Percentiles rank a stretch among this genome's conserved stretches.
Evolutionary conservation across 2,113 vertebrate species (phyloP).

Genomic region (Ellobius talpinus): DNA sequence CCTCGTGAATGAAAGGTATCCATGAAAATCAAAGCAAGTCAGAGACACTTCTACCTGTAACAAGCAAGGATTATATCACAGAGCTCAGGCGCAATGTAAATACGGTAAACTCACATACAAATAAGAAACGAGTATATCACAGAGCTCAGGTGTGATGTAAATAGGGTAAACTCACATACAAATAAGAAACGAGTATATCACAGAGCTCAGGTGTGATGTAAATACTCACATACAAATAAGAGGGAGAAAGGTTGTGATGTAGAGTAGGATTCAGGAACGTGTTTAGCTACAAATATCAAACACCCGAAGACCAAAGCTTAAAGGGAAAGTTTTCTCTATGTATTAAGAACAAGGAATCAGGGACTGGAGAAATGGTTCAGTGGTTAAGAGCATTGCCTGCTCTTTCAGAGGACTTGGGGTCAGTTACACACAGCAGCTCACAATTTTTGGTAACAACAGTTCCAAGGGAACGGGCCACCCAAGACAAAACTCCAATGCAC

Average conservation of each 20-base stretch:
- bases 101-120: neutral
- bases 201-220: neutral
- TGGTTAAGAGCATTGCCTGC: neutral
- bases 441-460: neutral
- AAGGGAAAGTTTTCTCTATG: neutral
- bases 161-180: neutral
- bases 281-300: neutral
- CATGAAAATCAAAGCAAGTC: slow-evolving; percentile 34
- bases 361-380: neutral
- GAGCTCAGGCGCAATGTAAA: neutral
- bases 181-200: no score
- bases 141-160: neutral
- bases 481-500: neutral
- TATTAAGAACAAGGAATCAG: neutral
- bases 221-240: neutral
- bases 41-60: neutral
- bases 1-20: neutral
- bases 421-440: neutral
- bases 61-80: neutral
- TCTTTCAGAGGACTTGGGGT: neutral
- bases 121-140: neutral
- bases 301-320: neutral
- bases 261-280: neutral
- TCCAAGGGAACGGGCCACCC: neutral
- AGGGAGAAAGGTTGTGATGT: neutral